A percentile compares a stretch with the other conserved stretches of the same genome.
These are phyloP conservation scores for Colius striatus DNA, from an alignment of 2,113 vertebrate species.

Conservation along the genomic window DNA sequence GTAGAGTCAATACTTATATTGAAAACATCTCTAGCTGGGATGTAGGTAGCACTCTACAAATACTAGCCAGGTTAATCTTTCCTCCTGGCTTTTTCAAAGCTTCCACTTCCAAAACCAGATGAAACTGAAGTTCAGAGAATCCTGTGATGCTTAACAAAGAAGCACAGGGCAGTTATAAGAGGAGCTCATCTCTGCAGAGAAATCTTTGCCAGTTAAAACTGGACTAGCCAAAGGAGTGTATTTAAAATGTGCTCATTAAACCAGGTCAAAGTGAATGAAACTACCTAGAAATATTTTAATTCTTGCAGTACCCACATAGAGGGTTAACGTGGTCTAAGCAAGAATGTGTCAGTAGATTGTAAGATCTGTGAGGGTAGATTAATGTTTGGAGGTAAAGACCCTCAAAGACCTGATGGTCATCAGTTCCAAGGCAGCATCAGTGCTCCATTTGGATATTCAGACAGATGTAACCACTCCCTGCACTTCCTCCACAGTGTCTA, in stretches of 20 bases:
- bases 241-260: background rate
- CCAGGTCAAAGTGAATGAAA: background rate
- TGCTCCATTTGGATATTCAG: background rate
- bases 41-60: background rate
- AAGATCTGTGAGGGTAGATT: background rate
- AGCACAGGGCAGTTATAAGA: background rate
- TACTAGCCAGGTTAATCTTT: background rate
- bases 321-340: background rate
- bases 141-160: background rate
- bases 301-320: background rate
- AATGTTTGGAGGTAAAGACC: background rate
- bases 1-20: background rate
- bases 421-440: background rate
- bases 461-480: background rate
- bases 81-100: background rate
- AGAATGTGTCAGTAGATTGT: background rate
- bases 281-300: background rate
- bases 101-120: background rate
- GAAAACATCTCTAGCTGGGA: background rate
- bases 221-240: background rate
- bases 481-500: background rate
- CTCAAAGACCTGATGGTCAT: background rate
- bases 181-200: background rate
- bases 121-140: background rate
- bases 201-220: background rate